Evolutionary conservation across 1,140 invertebrate genomes (phyloP).

Genomic region (Drosophila nannoptera): DNA sequence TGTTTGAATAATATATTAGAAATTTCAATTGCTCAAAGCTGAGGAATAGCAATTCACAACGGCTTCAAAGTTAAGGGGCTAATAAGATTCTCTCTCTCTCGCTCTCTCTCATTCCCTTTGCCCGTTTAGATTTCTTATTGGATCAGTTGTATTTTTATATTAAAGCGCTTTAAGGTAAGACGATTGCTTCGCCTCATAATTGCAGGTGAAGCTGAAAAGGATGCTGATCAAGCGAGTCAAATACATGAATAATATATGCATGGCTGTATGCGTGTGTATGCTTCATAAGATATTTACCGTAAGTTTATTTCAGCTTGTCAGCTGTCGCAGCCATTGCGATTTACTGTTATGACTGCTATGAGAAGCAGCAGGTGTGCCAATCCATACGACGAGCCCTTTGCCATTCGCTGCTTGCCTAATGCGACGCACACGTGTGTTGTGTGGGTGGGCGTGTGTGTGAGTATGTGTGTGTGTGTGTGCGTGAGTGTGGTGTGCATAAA

Average conservation of each 20-base stretch:
- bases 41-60: too few relatives aligned
- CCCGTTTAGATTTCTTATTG: too few relatives aligned
- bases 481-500: constrained; percentile 43
- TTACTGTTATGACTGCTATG: constrained; percentile 43
- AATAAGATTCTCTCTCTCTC: neutral
- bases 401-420: constrained; percentile 52
- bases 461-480: constrained; percentile 13
- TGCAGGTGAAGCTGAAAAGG: neutral
- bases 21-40: too few relatives aligned
- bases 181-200: constrained; percentile 4
- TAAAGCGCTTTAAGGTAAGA: neutral
- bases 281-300: neutral
- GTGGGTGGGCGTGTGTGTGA: constrained; percentile 25
- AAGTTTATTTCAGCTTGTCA: constrained; percentile 25
- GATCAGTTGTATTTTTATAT: neutral
- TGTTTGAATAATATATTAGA: too few relatives aligned
- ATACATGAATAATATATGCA: constrained; percentile 6
- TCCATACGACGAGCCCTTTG: constrained; percentile 34
- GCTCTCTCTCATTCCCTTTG: neutral
- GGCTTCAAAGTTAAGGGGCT: too few relatives aligned
- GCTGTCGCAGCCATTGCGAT: constrained; percentile 42
- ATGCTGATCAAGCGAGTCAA: constrained; percentile 5
- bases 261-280: constrained; percentile 8
- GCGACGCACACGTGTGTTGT: constrained; percentile 27
- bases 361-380: constrained; percentile 69